Evolutionary conservation across 1,140 invertebrate species (phyloP).

Genomic region (Drosophila kepulauana): DNA sequence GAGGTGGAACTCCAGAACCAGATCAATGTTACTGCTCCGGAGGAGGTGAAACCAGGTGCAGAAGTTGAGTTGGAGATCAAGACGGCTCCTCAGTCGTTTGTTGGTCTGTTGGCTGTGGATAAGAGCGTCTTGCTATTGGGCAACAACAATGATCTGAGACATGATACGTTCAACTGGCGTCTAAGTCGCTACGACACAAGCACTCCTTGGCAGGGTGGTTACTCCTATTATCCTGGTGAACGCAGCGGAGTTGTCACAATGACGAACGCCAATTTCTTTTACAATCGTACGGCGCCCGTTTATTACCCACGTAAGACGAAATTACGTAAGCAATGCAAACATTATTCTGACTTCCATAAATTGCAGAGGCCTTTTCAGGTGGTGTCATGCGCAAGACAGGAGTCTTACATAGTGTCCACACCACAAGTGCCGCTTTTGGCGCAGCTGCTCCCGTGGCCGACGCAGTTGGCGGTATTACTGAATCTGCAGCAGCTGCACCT

Average conservation of each 20-base stretch:
- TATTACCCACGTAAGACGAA: slow-evolving; percentile 44
- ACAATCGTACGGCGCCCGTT: slow-evolving; percentile 64
- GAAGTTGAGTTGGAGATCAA: slow-evolving; percentile 90
- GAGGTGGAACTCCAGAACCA: slow-evolving; percentile 91
- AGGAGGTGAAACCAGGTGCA: slow-evolving; percentile 89
- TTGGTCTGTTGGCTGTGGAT: slow-evolving; percentile 94
- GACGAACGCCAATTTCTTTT: slow-evolving; percentile 78
- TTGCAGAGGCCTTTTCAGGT: slow-evolving; percentile 33
- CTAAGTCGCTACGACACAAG: slow-evolving; percentile 67
- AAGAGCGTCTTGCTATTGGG: slow-evolving; percentile 92
- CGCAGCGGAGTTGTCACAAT: slow-evolving; percentile 73
- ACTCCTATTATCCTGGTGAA: slow-evolving; percentile 75
- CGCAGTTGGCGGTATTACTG: background rate
- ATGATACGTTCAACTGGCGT: slow-evolving; percentile 81
- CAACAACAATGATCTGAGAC: slow-evolving; percentile 63
- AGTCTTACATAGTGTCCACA: background rate
- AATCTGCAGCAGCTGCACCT: background rate
- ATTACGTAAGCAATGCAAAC: slow-evolving; percentile 1
- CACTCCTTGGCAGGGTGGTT: slow-evolving; percentile 78
- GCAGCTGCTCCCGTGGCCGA: background rate
- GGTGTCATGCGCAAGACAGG: slow-evolving; percentile 53
- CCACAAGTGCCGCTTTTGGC: background rate
- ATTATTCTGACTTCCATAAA: background rate
- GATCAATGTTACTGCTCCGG: slow-evolving; percentile 65
- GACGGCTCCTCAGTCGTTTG: slow-evolving; percentile 93